Conservation (phyloP, 1,140 invertebrate species). For the Asobara japonica region DNA sequence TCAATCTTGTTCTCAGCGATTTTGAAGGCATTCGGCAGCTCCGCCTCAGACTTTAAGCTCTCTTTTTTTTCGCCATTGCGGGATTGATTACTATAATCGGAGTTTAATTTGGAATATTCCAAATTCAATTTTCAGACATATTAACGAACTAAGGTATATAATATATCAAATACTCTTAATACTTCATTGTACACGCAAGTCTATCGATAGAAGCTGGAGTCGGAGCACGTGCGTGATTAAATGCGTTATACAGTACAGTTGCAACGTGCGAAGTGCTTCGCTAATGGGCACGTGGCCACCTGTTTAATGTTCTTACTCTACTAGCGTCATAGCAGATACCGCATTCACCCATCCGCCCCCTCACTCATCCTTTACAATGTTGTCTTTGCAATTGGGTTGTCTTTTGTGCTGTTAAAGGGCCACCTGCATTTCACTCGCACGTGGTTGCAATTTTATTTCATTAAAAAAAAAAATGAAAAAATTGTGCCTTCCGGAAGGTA, state of each 20-base stretch:
- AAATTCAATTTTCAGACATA: no score
- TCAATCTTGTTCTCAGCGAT: no score
- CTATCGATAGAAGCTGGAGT: conserved; percentile 23
- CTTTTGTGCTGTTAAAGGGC: not conserved
- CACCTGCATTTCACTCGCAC: not conserved
- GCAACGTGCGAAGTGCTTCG: conserved; percentile 32
- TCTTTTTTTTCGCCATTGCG: no score
- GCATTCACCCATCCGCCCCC: not conserved
- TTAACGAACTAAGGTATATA: no score
- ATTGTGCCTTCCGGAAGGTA: no score
- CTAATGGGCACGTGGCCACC: conserved; percentile 34
- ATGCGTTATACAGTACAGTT: conserved; percentile 22
- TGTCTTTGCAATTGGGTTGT: not conserved
- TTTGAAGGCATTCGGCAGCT: no score
- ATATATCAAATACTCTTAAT: no score
- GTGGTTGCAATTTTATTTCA: not conserved
- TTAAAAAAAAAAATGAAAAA: no score
- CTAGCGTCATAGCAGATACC: conserved; percentile 21
- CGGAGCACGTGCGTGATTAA: conserved; percentile 31
- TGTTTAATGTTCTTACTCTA: conserved; percentile 29
- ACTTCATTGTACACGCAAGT: conserved; percentile 5
- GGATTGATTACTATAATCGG: no score
- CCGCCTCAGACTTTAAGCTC: no score
- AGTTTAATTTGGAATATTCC: no score
- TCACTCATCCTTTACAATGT: not conserved